These are phyloP conservation scores for Amblyornis subalaris DNA, from an alignment of 2,113 vertebrate genomes.

Conservation along the genomic window DNA sequence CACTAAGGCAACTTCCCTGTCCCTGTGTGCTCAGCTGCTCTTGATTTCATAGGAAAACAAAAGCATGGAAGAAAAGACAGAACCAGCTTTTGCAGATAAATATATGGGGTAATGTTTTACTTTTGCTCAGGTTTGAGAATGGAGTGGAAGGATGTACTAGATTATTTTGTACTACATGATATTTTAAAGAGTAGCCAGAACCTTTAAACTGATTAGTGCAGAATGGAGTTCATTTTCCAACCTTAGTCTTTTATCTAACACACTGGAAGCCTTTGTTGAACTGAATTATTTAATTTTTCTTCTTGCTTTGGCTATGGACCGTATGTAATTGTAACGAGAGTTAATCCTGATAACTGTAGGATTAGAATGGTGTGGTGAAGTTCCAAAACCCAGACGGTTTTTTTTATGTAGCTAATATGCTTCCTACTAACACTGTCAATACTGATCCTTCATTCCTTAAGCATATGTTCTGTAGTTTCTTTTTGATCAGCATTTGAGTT, in stretches of 20 bases:
- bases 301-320: background rate
- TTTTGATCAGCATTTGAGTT: conserved; percentile 2
- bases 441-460: background rate
- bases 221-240: background rate
- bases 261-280: background rate
- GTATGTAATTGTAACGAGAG: background rate
- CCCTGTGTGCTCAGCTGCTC: background rate
- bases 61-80: background rate
- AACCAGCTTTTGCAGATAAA: background rate
- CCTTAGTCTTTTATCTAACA: background rate
- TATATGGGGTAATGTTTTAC: background rate
- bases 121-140: background rate
- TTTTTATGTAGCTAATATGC: background rate
- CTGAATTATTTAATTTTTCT: background rate
- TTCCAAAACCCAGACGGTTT: background rate
- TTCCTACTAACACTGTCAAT: background rate
- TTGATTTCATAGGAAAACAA: background rate
- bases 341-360: background rate
- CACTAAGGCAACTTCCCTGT: background rate
- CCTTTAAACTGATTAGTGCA: background rate
- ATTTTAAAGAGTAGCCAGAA: background rate
- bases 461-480: background rate
- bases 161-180: background rate
- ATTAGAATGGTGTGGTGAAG: background rate
- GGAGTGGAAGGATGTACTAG: background rate